Evolutionary conservation across 2,113 vertebrate genomes (phyloP).

Genomic region (Morone chrysops): DNA sequence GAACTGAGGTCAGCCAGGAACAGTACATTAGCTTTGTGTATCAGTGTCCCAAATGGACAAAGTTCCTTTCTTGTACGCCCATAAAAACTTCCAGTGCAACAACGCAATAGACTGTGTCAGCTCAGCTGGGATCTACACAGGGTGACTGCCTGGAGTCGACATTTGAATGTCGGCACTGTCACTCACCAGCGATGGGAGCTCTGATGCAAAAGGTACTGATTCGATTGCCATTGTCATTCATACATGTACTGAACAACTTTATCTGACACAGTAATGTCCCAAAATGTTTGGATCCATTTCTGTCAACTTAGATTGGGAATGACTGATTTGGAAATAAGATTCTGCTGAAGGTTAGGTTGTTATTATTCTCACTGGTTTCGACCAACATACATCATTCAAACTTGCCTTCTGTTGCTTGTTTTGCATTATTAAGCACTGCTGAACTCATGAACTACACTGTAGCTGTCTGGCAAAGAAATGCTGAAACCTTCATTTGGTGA

Average conservation of each 20-base stretch:
- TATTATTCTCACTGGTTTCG: neutral
- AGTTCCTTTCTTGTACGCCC: neutral
- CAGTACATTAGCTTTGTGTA: neutral
- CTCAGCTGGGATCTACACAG: neutral
- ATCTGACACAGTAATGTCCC: neutral
- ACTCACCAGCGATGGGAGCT: constrained; percentile 15
- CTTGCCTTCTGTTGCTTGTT: constrained; percentile 5
- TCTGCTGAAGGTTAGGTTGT: neutral
- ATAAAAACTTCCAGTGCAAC: neutral
- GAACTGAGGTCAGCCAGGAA: neutral
- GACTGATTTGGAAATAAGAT: neutral
- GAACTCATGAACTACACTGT: neutral
- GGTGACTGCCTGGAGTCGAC: constrained; percentile 5
- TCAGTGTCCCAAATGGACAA: neutral
- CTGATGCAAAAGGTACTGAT: constrained; percentile 11
- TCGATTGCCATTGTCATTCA: neutral
- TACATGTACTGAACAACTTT: neutral
- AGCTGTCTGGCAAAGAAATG: constrained; percentile 1
- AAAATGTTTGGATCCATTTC: neutral
- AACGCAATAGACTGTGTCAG: neutral
- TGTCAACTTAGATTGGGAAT: neutral
- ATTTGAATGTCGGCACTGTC: constrained; percentile 23
- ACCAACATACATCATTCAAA: constrained; percentile 3
- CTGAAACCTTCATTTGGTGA: constrained; percentile 1
- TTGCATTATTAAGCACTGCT: constrained; percentile 14